Base-by-base conservation (phyloP, 1,140 invertebrate species). In the Eumaeus atala region DNA sequence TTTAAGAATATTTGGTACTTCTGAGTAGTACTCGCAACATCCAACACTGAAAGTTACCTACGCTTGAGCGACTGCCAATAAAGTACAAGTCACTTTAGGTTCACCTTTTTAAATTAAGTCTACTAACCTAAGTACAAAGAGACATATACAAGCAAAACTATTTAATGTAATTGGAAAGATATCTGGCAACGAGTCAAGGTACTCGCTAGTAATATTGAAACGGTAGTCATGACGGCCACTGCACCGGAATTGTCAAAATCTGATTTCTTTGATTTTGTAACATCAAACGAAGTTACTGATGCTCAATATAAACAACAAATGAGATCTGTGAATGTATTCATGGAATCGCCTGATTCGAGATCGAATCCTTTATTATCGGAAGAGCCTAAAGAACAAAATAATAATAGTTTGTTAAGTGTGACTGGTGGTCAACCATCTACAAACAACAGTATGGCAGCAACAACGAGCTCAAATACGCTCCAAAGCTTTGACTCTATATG, bases 181-280 rank as follows among this genome's bases (percentile, higher is more conserved):
- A 50, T 28, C 21, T 28, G 9, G 38, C 66, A 64, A 70, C 70
- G 76, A 72, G 68, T 66, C 53, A 60, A 64, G 58, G 64, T 64
- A 62, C 70, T 81, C 78, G 68, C 70, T 75, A 62, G 53, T 64
- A 67, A 55, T 57, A 74, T 66, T 71, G 64, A 82, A 85, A 72
- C 74, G 74, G 94, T 94, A 93, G 93, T 93, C 89, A 90, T 95
- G 77, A 93, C 92, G 74, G 92, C 94, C 88, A 91, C 93, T 80
- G 93, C 94, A 85, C 90, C 91, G 70, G 89, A 90, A 77, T 90
- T 93, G 81, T 84, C 87, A 69, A 95, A 95, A 79, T 93, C 93
- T 48, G 94, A 95, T 81, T 95, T 95, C 88, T 95, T 95, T 85
- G 94, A 95, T 76, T 94, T 95, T 81, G 93, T 95, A 38, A 93